Conservation (phyloP, 2,113 vertebrate species). For the Theristicus caerulescens region DNA sequence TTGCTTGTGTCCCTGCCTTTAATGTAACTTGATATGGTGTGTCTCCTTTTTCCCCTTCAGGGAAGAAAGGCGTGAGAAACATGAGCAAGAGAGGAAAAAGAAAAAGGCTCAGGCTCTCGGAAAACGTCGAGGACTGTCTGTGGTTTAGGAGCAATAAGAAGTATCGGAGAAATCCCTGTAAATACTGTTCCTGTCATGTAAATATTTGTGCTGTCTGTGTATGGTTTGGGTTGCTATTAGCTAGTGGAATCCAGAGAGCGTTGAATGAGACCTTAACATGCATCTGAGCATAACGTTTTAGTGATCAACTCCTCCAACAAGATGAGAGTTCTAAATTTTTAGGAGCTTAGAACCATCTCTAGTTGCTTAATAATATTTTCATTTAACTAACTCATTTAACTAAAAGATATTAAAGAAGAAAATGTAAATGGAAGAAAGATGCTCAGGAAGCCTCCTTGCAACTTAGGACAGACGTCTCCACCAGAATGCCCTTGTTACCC, state of each 20-base stretch:
- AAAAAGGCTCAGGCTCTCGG: slow-evolving; percentile 81
- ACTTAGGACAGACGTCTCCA: not conserved
- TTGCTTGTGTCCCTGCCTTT: not conserved
- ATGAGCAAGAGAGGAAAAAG: slow-evolving; percentile 77
- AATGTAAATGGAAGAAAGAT: not conserved
- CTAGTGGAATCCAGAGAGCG: not conserved
- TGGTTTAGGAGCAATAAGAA: not conserved
- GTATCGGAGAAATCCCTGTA: not conserved
- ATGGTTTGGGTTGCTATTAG: not conserved
- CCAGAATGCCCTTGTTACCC: not conserved
- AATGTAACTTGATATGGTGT: not conserved
- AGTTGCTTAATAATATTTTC: not conserved
- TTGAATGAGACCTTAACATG: not conserved
- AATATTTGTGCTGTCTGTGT: slow-evolving; percentile 39
- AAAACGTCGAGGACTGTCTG: slow-evolving; percentile 79
- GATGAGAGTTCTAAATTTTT: not conserved
- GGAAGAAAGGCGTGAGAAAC: slow-evolving; percentile 80
- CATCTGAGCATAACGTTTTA: not conserved
- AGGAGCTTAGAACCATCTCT: not conserved
- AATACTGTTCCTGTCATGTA: slow-evolving; percentile 50
- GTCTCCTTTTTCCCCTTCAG: slow-evolving; percentile 55
- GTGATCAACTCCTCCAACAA: not conserved
- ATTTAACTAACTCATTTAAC: not conserved
- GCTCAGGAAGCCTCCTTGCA: not conserved
- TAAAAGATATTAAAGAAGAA: not conserved